These are phyloP conservation scores for Spilarctia lutea DNA, from an alignment of 2,888 invertebrate genomes.

Conservation along the genomic window DNA sequence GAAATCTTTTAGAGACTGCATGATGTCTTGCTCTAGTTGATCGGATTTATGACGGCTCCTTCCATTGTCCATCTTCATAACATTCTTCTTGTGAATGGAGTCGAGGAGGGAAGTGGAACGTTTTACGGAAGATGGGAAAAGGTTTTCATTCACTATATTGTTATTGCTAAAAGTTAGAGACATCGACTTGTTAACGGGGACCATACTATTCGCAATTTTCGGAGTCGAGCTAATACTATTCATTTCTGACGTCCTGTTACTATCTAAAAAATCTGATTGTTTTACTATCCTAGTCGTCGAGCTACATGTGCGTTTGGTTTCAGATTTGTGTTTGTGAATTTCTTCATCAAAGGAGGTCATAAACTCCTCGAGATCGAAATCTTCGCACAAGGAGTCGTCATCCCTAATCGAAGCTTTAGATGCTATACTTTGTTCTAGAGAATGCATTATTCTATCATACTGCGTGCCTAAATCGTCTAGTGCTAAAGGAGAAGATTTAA, in stretches of 20 bases:
- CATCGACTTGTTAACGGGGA: constrained; percentile 83
- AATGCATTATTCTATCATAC: constrained; percentile 85
- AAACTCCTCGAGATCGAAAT: constrained; percentile 89
- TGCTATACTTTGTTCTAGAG: constrained; percentile 81
- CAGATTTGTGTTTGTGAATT: constrained; percentile 76
- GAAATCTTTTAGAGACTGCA: constrained; percentile 84
- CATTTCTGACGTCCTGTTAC: constrained; percentile 69
- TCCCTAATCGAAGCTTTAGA: constrained; percentile 81
- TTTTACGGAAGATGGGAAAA: constrained; percentile 85
- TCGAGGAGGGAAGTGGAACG: constrained; percentile 86
- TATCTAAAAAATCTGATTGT: constrained; percentile 71
- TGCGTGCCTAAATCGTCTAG: constrained; percentile 80
- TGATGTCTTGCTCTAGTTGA: constrained; percentile 81
- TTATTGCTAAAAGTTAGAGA: constrained; percentile 87
- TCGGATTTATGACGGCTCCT: constrained; percentile 80
- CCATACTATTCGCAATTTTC: constrained; percentile 72
- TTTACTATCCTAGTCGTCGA: constrained; percentile 81
- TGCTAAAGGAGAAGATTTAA: constrained; percentile 64
- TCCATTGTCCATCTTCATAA: constrained; percentile 67
- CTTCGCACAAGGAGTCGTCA: constrained; percentile 86
- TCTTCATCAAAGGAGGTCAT: constrained; percentile 90
- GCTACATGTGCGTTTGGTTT: constrained; percentile 80
- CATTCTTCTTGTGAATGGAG: constrained; percentile 80
- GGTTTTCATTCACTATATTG: constrained; percentile 78
- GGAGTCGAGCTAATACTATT: constrained; percentile 74